Evolutionary conservation across 1,140 invertebrate species (phyloP).

Genomic region (Pachypsylla venusta): DNA sequence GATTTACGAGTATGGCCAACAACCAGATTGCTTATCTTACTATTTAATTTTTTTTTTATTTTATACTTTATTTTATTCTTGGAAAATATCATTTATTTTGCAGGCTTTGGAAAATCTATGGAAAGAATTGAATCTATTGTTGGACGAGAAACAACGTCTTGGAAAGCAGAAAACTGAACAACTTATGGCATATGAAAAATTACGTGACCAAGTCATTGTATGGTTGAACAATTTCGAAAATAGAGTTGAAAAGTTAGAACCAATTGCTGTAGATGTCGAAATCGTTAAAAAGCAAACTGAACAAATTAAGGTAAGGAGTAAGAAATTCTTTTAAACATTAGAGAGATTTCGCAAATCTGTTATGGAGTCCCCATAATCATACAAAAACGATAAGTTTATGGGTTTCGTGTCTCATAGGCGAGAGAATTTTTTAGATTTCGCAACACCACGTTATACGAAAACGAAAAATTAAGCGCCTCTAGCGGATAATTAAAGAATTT

Average conservation of each 20-base stretch:
- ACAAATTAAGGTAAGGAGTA: constrained; percentile 52
- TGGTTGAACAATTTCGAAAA: constrained; percentile 73
- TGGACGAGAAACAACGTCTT: constrained; percentile 70
- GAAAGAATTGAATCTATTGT: constrained; percentile 60
- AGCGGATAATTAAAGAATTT: neutral
- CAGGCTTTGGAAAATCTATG: constrained; percentile 68
- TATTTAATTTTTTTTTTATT: too few species aligned
- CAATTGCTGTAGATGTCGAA: constrained; percentile 75
- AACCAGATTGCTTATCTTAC: too few species aligned
- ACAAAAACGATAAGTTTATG: too few species aligned
- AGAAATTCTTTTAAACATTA: neutral
- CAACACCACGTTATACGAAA: too few species aligned
- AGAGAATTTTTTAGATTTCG: too few species aligned
- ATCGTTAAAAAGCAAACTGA: constrained; percentile 67
- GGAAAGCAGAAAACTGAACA: constrained; percentile 70
- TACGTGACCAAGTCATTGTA: constrained; percentile 65
- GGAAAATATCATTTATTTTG: constrained; percentile 13
- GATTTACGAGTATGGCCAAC: too few species aligned
- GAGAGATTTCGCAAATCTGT: too few species aligned
- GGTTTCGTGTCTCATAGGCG: too few species aligned
- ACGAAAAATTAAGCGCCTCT: too few species aligned
- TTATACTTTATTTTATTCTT: neutral
- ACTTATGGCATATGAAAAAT: constrained; percentile 63
- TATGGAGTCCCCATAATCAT: too few species aligned
- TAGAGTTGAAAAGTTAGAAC: constrained; percentile 50